Base-by-base conservation (phyloP, 2,888 invertebrate species). In the Ctenicera cuprea region DNA sequence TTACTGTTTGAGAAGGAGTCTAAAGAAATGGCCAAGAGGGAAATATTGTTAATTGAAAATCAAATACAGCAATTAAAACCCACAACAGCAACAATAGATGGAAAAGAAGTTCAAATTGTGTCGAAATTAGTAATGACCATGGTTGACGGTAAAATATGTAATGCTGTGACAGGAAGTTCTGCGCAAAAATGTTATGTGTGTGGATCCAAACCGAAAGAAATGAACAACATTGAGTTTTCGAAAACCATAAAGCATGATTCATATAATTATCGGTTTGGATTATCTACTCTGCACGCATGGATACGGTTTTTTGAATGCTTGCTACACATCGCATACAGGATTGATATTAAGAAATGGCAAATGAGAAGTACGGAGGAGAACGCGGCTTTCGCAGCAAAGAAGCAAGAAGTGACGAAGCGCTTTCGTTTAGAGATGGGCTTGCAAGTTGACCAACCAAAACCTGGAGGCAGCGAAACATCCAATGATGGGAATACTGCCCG, bases 401-500 rank as follows among this genome's bases (percentile, higher is more conserved):
- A 26, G 5, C 26, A 26, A 26, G 26, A 26, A 26, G 26, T 26
- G 5, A 5, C 26, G 5, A 26, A 26, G 26, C 26, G 26, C 26
- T 26, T 26, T 26, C 26, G 26, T 26, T 33, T 33, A n/a, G 18
- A 48, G 16, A 48, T 48, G 48, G 16, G 18, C 8, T 48, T 48
- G 16, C 16, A 4, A 1, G 48, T 48, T 5, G 48, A 20, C 20
- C n/a, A 12, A 12, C 78, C 74, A 52, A 79, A 77, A 33, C 77
- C 26, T 5, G 26, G 69, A 30, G 73, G 73, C 2, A 75, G 50
- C 74, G 78, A 80, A 0, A 74, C 16, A n/a, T 76, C 71, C 14
- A 79, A n/a, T n/a, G n/a, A n/a, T n/a, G n/a, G n/a, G n/a, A n/a
- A n/a, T n/a, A n/a, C n/a, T n/a, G n/a, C n/a, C 41, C 67, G 73